Evolutionary conservation across 2,797 vertebrate species (phyloP).

Genomic region (Urophycis tenuis): DNA sequence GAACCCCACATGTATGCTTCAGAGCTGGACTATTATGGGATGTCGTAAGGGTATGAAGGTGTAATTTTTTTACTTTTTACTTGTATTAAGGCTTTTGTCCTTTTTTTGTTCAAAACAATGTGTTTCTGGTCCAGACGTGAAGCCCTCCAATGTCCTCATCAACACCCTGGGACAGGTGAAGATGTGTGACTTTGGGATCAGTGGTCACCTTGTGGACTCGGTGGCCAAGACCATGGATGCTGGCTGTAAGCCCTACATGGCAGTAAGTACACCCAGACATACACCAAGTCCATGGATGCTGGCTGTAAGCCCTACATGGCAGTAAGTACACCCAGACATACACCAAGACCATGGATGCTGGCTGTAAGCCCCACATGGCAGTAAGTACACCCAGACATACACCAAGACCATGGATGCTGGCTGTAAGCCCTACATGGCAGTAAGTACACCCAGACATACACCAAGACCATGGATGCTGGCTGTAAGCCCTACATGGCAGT

Average conservation of each 20-base stretch:
- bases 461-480: too few species aligned
- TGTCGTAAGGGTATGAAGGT: background rate
- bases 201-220: constrained; percentile 96
- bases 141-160: constrained; percentile 98
- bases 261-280: constrained; percentile 72
- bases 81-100: background rate
- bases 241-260: constrained; percentile 99
- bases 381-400: constrained; percentile 70
- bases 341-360: constrained; percentile 97
- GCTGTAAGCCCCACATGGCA: constrained; percentile 99
- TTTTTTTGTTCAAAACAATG: background rate
- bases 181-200: constrained; percentile 99
- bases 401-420: constrained; percentile 98
- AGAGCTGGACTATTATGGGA: background rate
- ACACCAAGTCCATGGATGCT: constrained; percentile 97
- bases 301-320: constrained; percentile 99
- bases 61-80: background rate
- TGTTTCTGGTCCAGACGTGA: constrained; percentile 78
- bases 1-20: constrained; percentile 16
- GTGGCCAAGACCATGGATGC: constrained; percentile 98
- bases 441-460: constrained; percentile 65
- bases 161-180: constrained; percentile 96
- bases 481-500: too few species aligned
- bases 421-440: constrained; percentile 99
- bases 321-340: constrained; percentile 69